Base-by-base conservation (phyloP, 2,797 vertebrate species). In the Synaphobranchus kaupii region DNA sequence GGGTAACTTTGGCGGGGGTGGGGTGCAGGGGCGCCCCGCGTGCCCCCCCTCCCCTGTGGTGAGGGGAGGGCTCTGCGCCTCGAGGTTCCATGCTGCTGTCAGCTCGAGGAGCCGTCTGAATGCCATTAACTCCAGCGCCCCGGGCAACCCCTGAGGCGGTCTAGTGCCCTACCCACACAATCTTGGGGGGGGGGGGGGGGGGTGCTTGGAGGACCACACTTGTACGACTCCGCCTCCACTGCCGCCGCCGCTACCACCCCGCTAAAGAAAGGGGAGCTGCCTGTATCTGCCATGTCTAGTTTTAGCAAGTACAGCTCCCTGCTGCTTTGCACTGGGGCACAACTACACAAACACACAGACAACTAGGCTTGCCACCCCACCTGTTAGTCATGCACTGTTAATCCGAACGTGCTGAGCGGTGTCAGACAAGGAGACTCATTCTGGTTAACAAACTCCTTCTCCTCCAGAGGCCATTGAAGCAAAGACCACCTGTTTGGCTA, bases 401-500 rank as follows among this genome's bases (percentile, higher is more conserved):
- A 44, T 7, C 31, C 4, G 47, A 84, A 76, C 12, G 28, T n/a
- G 25, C 12, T 25, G 8, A 7, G 73, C 76, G n/a, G 56, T 17
- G 15, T 85, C 44, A 60, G 78, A 84, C 71, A 68, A 20, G 47
- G 54, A 0, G 71, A 78, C 6, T 71, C 39, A 4, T n/a, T 13
- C 71, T 78, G 66, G 50, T 60, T 78, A 85, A 66, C 44, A 15
- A 48, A 3, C 54, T 5, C 15, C 1, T 28, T 20, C 63, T 78
- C 71, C 31, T 58, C 44, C 39, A 44, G 76, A 22, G 58, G 83
- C 44, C 84, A 52, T 66, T 85, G 85, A 60, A 84, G 25, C 13
- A 12, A 5, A 9, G n/a, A 15, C 34, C 87, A 63, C 87, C 83
- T 85, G 84, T 85, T 73, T 12, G 48, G 15, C 68, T 8, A 34